phyloP scores from a whole-genome alignment of 1,140 invertebrate genomes.

The Drosophila sucinea region DNA sequence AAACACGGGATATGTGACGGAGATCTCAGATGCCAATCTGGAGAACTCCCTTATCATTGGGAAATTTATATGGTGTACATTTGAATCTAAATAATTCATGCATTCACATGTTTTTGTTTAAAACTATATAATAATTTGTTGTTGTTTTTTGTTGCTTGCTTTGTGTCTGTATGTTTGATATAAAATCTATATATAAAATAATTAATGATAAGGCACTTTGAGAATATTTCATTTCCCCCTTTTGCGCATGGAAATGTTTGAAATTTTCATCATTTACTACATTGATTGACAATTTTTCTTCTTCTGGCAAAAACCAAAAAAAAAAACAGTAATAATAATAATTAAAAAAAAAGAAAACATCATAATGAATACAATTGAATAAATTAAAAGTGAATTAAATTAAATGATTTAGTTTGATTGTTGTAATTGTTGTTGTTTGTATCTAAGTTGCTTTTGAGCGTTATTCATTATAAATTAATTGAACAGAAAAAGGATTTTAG shows the following conservation, averaged over 20 bases:
- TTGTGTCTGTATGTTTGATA: slow-evolving; percentile 18
- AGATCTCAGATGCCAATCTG: no score
- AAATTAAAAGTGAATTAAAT: slow-evolving; percentile 11
- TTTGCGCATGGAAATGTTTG: slow-evolving; percentile 25
- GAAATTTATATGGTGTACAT: no score
- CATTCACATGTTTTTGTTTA: slow-evolving; percentile 29
- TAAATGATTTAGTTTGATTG: slow-evolving; percentile 30
- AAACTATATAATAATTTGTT: slow-evolving; percentile 31
- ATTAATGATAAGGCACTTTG: slow-evolving; percentile 77
- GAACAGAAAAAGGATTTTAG: slow-evolving; percentile 26
- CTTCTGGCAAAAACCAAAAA: slow-evolving; percentile 2
- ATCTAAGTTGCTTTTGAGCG: slow-evolving; percentile 1
- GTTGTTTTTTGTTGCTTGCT: slow-evolving; percentile 4
- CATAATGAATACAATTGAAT: slow-evolving; percentile 1
- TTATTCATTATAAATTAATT: slow-evolving; percentile 38
- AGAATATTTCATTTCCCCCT: slow-evolving; percentile 66
- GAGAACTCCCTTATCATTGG: no score
- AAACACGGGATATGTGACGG: no score
- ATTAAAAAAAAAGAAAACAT: background rate
- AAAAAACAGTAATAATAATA: background rate
- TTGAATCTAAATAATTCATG: slow-evolving; percentile 2
- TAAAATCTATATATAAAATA: slow-evolving; percentile 47
- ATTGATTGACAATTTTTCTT: slow-evolving; percentile 9
- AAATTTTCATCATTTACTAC: slow-evolving; percentile 13
- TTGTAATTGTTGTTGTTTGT: slow-evolving; percentile 1